Evolutionary conservation across 1,140 invertebrate species (phyloP).

Genomic region (Melanaphis sacchari): DNA sequence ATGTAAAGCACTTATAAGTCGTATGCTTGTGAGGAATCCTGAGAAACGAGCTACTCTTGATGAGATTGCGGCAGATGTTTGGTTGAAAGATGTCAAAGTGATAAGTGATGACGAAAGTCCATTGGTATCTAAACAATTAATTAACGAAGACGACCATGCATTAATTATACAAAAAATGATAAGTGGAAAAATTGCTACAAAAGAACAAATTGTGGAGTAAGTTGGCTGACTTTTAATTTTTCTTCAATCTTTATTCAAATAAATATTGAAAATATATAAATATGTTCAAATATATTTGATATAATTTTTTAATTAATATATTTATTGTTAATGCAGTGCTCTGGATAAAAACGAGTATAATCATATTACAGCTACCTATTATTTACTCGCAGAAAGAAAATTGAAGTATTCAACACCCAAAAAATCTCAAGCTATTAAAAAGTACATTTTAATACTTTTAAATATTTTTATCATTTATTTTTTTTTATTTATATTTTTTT

Average conservation of each 20-base stretch:
- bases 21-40: conserved; percentile 93
- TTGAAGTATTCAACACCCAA: conserved; percentile 77
- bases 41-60: conserved; percentile 85
- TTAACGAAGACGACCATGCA: conserved; percentile 91
- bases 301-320: not conserved
- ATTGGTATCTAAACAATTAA: conserved; percentile 80
- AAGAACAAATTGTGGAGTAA: conserved; percentile 91
- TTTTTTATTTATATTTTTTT: not conserved
- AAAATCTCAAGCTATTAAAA: conserved; percentile 62
- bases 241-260: not conserved
- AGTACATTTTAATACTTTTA: not conserved
- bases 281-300: not conserved
- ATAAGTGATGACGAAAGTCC: conserved; percentile 70
- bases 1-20: conserved; percentile 87
- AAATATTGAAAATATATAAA: no score
- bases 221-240: conserved; percentile 61
- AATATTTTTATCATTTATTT: not conserved
- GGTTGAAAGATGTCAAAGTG: conserved; percentile 72
- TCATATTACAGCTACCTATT: conserved; percentile 98
- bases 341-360: conserved; percentile 96
- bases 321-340: conserved; percentile 70
- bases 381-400: conserved; percentile 92
- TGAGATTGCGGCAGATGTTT: conserved; percentile 88
- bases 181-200: conserved; percentile 90
- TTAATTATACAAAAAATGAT: conserved; percentile 96